phyloP scores from a whole-genome alignment of 2,113 vertebrate species.

The Oxyura jamaicensis region DNA sequence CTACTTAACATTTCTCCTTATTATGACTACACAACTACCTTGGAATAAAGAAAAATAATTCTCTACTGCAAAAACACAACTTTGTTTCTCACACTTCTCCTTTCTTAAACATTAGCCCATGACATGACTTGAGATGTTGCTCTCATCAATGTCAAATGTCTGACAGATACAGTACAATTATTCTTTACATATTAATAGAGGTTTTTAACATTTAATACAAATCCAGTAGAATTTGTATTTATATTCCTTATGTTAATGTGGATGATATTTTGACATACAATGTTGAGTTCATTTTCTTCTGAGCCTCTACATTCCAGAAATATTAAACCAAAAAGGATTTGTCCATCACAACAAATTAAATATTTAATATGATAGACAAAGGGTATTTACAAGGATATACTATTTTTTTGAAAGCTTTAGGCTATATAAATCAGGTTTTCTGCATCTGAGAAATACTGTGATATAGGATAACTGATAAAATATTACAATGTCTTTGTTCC shows the following conservation, averaged over 20 bases:
- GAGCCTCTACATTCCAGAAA: conserved; percentile 35
- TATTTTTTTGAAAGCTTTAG: conserved; percentile 56
- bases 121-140: conserved; percentile 9
- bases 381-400: conserved; percentile 38
- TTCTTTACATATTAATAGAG: conserved; percentile 40
- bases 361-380: conserved; percentile 62
- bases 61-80: too few species aligned
- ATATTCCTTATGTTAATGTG: conserved; percentile 52
- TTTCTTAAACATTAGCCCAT: background rate
- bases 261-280: conserved; percentile 38
- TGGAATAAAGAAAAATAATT: too few species aligned
- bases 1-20: too few species aligned
- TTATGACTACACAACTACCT: too few species aligned
- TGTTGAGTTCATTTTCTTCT: conserved; percentile 4
- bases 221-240: conserved; percentile 47
- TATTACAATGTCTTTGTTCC: conserved; percentile 7
- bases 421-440: conserved; percentile 32
- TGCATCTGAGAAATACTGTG: background rate
- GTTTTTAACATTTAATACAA: conserved; percentile 32
- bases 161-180: conserved; percentile 5
- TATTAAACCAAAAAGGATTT: conserved; percentile 59
- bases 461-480: conserved; percentile 36
- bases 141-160: conserved; percentile 11
- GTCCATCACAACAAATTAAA: conserved; percentile 61
- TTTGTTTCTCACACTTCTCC: background rate